Conservation (phyloP, 2,113 vertebrate species). For the Athene cunicularia region DNA sequence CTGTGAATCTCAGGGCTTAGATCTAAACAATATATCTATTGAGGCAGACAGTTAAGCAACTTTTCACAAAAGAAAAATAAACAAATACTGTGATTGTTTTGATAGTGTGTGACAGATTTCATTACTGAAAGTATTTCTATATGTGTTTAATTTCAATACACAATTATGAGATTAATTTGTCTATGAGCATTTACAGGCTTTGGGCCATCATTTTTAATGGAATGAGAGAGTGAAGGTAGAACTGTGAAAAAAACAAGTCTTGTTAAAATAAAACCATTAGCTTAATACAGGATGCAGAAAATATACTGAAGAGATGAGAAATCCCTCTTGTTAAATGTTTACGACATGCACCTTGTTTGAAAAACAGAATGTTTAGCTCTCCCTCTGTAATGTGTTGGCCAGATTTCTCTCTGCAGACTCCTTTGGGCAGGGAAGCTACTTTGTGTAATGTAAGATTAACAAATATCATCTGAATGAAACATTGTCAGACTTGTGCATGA, state of each 20-base stretch:
- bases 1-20: not conserved
- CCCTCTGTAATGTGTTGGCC: not conserved
- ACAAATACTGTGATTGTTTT: not conserved
- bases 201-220: not conserved
- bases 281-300: not conserved
- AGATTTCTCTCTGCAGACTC: not conserved
- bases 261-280: not conserved
- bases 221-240: not conserved
- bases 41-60: not conserved
- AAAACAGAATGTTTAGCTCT: not conserved
- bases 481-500: not conserved
- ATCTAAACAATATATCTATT: not conserved
- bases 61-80: not conserved
- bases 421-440: not conserved
- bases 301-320: not conserved
- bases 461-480: conserved; percentile 1
- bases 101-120: not conserved
- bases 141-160: not conserved
- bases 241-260: not conserved
- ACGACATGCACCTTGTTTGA: not conserved
- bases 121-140: not conserved
- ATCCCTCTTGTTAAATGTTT: not conserved
- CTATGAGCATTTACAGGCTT: not conserved
- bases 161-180: not conserved
- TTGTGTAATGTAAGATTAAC: conserved; percentile 5